Percentiles rank a stretch among this genome's conserved stretches.
Conservation (phyloP, 2,113 vertebrate species). For the Meriones unguiculatus region DNA sequence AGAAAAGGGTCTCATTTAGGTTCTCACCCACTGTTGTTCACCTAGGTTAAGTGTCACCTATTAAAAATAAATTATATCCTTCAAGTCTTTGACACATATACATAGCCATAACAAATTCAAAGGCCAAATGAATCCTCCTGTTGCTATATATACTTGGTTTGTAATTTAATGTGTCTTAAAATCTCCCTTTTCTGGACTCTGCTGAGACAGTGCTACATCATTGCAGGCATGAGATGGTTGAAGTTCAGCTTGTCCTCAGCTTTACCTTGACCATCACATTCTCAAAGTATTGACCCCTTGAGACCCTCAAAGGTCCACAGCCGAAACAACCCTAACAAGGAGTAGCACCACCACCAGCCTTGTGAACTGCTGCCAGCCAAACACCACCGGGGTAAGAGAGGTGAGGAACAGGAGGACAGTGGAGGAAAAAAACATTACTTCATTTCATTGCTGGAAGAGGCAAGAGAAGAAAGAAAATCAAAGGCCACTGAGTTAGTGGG, state of each 20-base stretch:
- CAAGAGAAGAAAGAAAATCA: background rate
- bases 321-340: slow-evolving; percentile 88
- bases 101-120: slow-evolving; percentile 57
- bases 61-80: slow-evolving; percentile 76
- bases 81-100: slow-evolving; percentile 80
- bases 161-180: slow-evolving; percentile 75
- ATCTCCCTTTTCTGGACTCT: slow-evolving; percentile 78
- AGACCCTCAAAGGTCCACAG: slow-evolving; percentile 84
- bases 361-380: slow-evolving; percentile 88
- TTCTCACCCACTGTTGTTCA: slow-evolving; percentile 69
- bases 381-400: accelerated
- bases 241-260: slow-evolving; percentile 82
- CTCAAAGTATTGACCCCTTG: slow-evolving; percentile 88
- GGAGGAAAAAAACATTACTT: background rate
- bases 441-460: slow-evolving; percentile 22
- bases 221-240: slow-evolving; percentile 62
- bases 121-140: slow-evolving; percentile 50
- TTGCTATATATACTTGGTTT: slow-evolving; percentile 73
- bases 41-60: slow-evolving; percentile 74
- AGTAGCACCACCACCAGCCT: slow-evolving; percentile 85
- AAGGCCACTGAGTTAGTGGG: background rate
- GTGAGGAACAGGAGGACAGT: background rate
- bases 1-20: slow-evolving; percentile 66
- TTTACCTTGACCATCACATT: slow-evolving; percentile 87
- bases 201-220: slow-evolving; percentile 19